Percentiles rank a stretch among this genome's conserved stretches.
Evolutionary conservation across 2,797 vertebrate genomes (phyloP).

Genomic region (Trematomus bernacchii): DNA sequence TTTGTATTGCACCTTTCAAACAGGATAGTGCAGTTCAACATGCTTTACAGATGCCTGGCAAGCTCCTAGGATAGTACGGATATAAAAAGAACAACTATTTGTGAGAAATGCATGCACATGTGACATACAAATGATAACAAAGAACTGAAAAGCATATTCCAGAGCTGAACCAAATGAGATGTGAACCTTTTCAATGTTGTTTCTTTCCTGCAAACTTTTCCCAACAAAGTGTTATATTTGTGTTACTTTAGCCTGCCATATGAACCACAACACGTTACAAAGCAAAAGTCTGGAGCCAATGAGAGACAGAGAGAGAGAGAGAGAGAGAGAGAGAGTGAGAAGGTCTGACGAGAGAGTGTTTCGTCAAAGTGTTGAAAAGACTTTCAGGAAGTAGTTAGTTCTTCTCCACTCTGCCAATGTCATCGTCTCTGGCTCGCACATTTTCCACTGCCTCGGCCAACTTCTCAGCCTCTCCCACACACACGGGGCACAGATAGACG

Average conservation of each 20-base stretch:
- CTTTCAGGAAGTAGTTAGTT: constrained; percentile 75
- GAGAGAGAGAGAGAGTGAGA: constrained; percentile 3
- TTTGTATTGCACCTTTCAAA: neutral
- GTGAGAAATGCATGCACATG: too few relatives aligned
- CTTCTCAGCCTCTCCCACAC: constrained; percentile 36
- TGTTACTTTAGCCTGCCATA: neutral
- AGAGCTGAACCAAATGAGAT: neutral
- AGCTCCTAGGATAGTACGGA: too few relatives aligned
- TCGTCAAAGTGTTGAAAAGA: constrained; percentile 58
- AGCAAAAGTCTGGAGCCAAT: neutral
- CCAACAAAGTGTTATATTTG: neutral
- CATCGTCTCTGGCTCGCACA: constrained; percentile 68
- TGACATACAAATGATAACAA: neutral
- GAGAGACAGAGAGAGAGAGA: constrained; percentile 8
- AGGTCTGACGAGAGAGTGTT: constrained; percentile 37
- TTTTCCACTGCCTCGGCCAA: constrained; percentile 77
- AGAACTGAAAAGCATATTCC: neutral
- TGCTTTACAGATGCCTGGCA: too few relatives aligned
- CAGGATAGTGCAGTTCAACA: neutral
- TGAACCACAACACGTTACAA: constrained; percentile 17
- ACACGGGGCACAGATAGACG: constrained; percentile 28
- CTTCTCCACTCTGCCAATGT: constrained; percentile 66
- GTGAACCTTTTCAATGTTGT: neutral
- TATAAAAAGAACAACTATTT: too few relatives aligned
- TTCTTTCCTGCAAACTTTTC: neutral